These are phyloP conservation scores for Dexiosoma caninum DNA, from an alignment of 2,888 invertebrate genomes.

Conservation along the genomic window DNA sequence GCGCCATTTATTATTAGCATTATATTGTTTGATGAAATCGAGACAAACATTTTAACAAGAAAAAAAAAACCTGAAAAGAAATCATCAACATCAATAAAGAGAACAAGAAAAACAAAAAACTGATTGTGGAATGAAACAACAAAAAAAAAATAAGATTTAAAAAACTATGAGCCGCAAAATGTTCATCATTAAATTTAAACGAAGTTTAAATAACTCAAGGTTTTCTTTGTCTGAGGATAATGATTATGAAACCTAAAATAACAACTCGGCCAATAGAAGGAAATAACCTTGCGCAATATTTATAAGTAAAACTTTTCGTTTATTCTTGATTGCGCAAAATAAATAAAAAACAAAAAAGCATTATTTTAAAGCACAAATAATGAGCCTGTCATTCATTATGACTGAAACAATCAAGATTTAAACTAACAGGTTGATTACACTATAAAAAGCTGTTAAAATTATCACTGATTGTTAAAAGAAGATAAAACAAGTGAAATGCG, in stretches of 20 bases:
- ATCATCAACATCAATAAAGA: slow-evolving; percentile 12
- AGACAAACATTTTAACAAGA: slow-evolving; percentile 10
- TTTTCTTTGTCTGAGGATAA: slow-evolving; percentile 49
- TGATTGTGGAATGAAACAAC: background rate
- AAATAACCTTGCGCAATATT: background rate
- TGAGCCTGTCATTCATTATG: slow-evolving; percentile 59
- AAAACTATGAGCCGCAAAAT: slow-evolving; percentile 39
- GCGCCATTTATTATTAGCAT: slow-evolving; percentile 57
- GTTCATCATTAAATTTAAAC: slow-evolving; percentile 61
- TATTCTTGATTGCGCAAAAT: slow-evolving; percentile 11
- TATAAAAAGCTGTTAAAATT: slow-evolving; percentile 58
- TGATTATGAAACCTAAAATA: slow-evolving; percentile 11
- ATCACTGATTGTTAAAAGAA: slow-evolving; percentile 49
- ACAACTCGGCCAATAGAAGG: background rate
- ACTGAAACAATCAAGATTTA: slow-evolving; percentile 34
- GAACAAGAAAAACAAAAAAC: slow-evolving; percentile 9
- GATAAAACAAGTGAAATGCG: slow-evolving; percentile 52
- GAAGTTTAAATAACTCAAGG: slow-evolving; percentile 63
- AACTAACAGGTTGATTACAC: slow-evolving; percentile 58
- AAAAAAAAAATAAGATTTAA: too few relatives aligned
- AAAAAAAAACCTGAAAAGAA: slow-evolving; percentile 17
- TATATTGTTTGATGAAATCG: slow-evolving; percentile 44
- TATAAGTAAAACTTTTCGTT: background rate
- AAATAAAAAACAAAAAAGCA: slow-evolving; percentile 23
- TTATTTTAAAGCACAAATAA: slow-evolving; percentile 38